A percentile compares a stretch with the other conserved stretches of the same genome.
Evolutionary conservation across 2,113 vertebrate genomes (phyloP).

Genomic region (Eudyptes chrysolophus): DNA sequence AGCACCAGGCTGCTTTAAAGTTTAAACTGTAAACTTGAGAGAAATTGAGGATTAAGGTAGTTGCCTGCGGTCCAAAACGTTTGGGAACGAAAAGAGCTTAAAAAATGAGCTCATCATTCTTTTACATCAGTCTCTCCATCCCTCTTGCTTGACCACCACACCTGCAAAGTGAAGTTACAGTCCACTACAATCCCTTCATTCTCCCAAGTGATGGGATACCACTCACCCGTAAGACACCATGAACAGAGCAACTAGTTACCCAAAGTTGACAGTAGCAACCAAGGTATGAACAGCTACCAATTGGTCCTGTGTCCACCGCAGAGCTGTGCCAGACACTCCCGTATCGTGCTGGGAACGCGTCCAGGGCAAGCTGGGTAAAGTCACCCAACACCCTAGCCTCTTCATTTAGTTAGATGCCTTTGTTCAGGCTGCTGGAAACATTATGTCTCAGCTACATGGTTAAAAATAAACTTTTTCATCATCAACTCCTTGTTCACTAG

Average conservation of each 20-base stretch:
- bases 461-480: slow-evolving; percentile 36
- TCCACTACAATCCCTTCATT: background rate
- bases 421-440: background rate
- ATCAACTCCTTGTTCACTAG: background rate
- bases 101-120: background rate
- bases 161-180: background rate
- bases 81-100: background rate
- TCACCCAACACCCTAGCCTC: background rate
- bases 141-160: background rate
- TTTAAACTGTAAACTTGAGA: background rate
- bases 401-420: background rate
- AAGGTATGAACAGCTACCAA: background rate
- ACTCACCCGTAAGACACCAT: background rate
- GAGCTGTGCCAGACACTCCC: background rate
- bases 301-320: background rate
- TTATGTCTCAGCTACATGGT: background rate
- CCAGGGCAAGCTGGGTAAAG: background rate
- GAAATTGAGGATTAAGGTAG: background rate
- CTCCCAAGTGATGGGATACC: background rate
- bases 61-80: background rate
- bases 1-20: background rate
- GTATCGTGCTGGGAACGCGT: rapidly evolving
- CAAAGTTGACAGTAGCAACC: background rate
- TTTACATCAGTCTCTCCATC: background rate
- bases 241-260: background rate